Percentiles rank a stretch among this genome's conserved stretches.
Evolutionary conservation across 2,888 invertebrate genomes (phyloP).

Genomic region (Notodonta ziczac): DNA sequence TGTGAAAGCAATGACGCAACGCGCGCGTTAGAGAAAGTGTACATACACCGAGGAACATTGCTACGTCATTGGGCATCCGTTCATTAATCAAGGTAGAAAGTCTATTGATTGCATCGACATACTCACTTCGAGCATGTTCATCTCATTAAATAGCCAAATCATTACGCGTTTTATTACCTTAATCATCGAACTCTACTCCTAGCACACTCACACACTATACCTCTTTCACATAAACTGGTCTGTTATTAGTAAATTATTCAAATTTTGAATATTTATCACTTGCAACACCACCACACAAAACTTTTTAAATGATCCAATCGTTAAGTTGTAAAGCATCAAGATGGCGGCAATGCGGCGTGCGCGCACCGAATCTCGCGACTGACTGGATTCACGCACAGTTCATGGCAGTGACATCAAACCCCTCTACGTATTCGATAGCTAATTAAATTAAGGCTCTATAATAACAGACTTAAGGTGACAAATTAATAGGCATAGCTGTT

Average conservation of each 20-base stretch:
- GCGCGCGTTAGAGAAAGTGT: slow-evolving; percentile 68
- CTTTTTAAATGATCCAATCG: slow-evolving; percentile 6
- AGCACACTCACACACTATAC: slow-evolving; percentile 13
- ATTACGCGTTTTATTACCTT: slow-evolving; percentile 32
- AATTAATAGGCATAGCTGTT: slow-evolving; percentile 29
- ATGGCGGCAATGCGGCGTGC: slow-evolving; percentile 53
- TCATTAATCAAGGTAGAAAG: slow-evolving; percentile 73
- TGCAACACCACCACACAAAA: slow-evolving; percentile 31
- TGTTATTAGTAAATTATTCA: slow-evolving; percentile 7
- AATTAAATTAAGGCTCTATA: slow-evolving; percentile 42
- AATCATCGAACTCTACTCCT: slow-evolving; percentile 16
- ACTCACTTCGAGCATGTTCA: slow-evolving; percentile 34
- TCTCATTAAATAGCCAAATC: slow-evolving; percentile 31
- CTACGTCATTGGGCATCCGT: slow-evolving; percentile 58
- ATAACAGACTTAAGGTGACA: slow-evolving; percentile 27
- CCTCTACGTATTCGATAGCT: slow-evolving; percentile 40
- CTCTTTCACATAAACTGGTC: slow-evolving; percentile 12
- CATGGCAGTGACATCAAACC: slow-evolving; percentile 67
- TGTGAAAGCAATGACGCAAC: slow-evolving; percentile 60
- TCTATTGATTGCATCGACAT: slow-evolving; percentile 56
- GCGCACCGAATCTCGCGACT: slow-evolving; percentile 68
- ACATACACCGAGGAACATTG: slow-evolving; percentile 49
- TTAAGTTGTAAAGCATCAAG: slow-evolving; percentile 38
- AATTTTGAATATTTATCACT: slow-evolving; percentile 19
- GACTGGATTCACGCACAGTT: slow-evolving; percentile 67